phyloP scores from a whole-genome alignment of 2,113 vertebrate species.

The Mirounga angustirostris region DNA sequence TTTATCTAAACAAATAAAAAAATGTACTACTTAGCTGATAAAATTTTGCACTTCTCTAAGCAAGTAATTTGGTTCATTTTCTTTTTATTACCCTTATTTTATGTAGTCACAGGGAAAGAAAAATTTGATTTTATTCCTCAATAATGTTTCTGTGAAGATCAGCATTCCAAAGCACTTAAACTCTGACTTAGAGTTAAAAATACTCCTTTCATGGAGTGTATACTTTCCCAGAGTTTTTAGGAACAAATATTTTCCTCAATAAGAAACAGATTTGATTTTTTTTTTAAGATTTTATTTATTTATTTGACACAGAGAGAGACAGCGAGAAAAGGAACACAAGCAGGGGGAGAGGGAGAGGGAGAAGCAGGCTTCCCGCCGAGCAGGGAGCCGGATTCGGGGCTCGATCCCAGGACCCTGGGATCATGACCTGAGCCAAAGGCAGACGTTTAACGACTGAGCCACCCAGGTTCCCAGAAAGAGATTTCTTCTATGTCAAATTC shows the following conservation, averaged over 20 bases:
- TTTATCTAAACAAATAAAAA: slow-evolving; percentile 65
- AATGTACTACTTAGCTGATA: neutral
- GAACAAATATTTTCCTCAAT: neutral
- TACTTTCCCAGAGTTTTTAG: neutral
- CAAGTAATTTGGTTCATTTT: slow-evolving; percentile 49
- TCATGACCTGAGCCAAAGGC: too few species aligned
- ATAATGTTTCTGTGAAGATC: neutral
- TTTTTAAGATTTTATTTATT: too few species aligned
- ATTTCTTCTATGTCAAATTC: neutral
- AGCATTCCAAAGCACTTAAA: neutral
- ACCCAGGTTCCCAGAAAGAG: too few species aligned
- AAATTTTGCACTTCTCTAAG: slow-evolving; percentile 28
- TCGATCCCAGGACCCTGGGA: too few species aligned
- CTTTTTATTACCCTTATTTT: neutral
- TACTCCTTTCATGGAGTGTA: neutral
- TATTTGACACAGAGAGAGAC: too few species aligned
- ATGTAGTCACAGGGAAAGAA: neutral
- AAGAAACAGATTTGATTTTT: neutral
- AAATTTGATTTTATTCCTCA: neutral
- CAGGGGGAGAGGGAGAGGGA: too few species aligned
- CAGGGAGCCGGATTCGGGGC: too few species aligned
- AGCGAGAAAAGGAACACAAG: too few species aligned
- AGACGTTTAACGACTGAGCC: too few species aligned
- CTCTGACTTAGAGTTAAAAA: neutral
- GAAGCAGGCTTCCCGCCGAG: too few species aligned